Evolutionary conservation across 2,888 invertebrate genomes (phyloP).

Genomic region (Trissonchulus sp.): DNA sequence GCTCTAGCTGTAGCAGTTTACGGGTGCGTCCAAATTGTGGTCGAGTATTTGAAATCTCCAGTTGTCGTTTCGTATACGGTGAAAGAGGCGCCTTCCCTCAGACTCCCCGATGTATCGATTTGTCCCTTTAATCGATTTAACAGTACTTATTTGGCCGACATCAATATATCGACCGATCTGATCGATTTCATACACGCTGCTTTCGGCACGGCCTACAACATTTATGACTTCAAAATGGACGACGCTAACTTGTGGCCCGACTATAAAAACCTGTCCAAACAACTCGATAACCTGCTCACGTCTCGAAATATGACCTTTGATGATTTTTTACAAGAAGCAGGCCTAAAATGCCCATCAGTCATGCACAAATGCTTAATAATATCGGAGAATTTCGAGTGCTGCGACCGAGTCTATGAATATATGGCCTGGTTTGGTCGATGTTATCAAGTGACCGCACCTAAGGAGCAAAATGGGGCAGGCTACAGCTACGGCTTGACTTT

Average conservation of each 20-base stretch:
- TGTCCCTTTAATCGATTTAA: conserved; percentile 3
- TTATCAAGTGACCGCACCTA: background rate
- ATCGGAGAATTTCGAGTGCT: background rate
- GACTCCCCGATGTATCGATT: background rate
- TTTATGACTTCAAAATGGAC: background rate
- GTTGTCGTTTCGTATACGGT: background rate
- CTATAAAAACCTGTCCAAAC: background rate
- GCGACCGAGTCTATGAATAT: background rate
- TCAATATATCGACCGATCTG: background rate
- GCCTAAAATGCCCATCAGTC: background rate
- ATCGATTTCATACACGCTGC: background rate
- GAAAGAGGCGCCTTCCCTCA: background rate
- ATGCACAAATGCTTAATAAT: background rate
- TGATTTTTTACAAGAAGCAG: background rate
- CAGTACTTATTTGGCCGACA: background rate
- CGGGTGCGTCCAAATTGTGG: background rate
- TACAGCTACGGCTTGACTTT: background rate
- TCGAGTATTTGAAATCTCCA: background rate
- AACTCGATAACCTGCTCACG: background rate
- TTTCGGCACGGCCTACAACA: background rate
- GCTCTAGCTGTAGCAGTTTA: background rate
- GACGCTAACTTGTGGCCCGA: background rate
- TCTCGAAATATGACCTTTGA: background rate
- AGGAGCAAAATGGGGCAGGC: background rate
- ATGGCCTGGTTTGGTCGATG: background rate